Evolutionary conservation across 2,797 vertebrate genomes (phyloP).

Genomic region (Typhlichthys subterraneus): DNA sequence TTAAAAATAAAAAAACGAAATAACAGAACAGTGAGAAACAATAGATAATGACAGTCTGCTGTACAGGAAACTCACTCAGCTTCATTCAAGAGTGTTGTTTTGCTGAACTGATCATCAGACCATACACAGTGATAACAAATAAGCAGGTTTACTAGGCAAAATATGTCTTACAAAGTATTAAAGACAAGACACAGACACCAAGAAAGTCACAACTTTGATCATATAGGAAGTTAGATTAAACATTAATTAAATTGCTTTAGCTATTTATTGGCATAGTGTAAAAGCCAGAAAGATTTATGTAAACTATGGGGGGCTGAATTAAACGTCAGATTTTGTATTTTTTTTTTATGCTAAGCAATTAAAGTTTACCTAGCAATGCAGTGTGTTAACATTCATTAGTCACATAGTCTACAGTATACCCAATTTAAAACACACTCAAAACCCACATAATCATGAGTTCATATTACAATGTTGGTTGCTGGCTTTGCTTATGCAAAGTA

Average conservation of each 20-base stretch:
- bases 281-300: slow-evolving; percentile 20
- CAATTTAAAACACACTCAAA: slow-evolving; percentile 24
- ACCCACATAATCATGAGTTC: slow-evolving; percentile 33
- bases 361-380: slow-evolving; percentile 41
- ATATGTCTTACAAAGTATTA: background rate
- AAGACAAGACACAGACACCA: background rate
- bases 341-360: slow-evolving; percentile 31
- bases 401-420: slow-evolving; percentile 20
- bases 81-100: slow-evolving; percentile 1
- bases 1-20: background rate
- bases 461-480: slow-evolving; percentile 17
- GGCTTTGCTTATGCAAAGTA: slow-evolving; percentile 32
- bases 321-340: slow-evolving; percentile 38
- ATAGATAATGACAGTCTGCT: slow-evolving; percentile 2
- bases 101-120: background rate
- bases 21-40: slow-evolving; percentile 1
- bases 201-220: slow-evolving; percentile 23
- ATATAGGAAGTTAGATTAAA: slow-evolving; percentile 15
- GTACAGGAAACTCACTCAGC: slow-evolving; percentile 4
- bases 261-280: slow-evolving; percentile 7
- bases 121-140: too few relatives aligned
- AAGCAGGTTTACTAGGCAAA: too few relatives aligned
- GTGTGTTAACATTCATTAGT: slow-evolving; percentile 45
- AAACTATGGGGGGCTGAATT: slow-evolving; percentile 46
- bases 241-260: slow-evolving; percentile 26